Evolutionary conservation across 2,888 invertebrate genomes (phyloP).

Genomic region (Xylota segnis): DNA sequence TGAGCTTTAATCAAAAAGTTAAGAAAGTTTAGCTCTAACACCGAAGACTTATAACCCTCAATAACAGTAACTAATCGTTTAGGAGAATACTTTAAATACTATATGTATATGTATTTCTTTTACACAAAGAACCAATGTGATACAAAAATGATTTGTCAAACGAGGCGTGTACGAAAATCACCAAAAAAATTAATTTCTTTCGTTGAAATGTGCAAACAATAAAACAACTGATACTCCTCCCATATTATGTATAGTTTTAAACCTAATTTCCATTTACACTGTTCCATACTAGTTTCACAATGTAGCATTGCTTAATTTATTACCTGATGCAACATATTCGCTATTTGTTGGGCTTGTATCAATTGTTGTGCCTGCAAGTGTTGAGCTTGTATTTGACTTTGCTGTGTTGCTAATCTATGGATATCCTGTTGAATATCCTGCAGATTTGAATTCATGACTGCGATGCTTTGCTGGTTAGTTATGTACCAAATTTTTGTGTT

Average conservation of each 20-base stretch:
- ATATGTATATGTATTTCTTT: too few species aligned
- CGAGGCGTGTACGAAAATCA: background rate
- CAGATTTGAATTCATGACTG: conserved; percentile 94
- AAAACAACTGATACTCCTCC: conserved; percentile 59
- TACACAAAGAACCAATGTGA: background rate
- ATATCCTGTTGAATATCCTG: conserved; percentile 98
- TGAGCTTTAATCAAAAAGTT: too few species aligned
- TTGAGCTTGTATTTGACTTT: conserved; percentile 89
- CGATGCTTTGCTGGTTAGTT: conserved; percentile 84
- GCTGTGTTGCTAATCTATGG: conserved; percentile 93
- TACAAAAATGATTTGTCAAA: background rate
- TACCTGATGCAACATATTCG: conserved; percentile 84
- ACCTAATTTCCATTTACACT: background rate
- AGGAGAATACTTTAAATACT: background rate
- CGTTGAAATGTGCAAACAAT: conserved; percentile 58
- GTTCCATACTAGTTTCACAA: conserved; percentile 7
- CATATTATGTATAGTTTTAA: conserved; percentile 10
- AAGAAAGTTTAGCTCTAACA: too few species aligned
- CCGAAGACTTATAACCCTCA: too few species aligned
- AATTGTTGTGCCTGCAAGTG: conserved; percentile 87
- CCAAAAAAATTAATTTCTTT: conserved; percentile 1
- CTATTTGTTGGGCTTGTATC: conserved; percentile 86
- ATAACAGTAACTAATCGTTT: too few species aligned
- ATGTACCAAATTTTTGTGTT: conserved; percentile 15
- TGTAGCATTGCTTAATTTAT: conserved; percentile 57